Evolutionary conservation across 2,797 vertebrate genomes (phyloP), one percentile per base, ranked within the genome.

Genomic region (Myotis findleyi): DNA sequence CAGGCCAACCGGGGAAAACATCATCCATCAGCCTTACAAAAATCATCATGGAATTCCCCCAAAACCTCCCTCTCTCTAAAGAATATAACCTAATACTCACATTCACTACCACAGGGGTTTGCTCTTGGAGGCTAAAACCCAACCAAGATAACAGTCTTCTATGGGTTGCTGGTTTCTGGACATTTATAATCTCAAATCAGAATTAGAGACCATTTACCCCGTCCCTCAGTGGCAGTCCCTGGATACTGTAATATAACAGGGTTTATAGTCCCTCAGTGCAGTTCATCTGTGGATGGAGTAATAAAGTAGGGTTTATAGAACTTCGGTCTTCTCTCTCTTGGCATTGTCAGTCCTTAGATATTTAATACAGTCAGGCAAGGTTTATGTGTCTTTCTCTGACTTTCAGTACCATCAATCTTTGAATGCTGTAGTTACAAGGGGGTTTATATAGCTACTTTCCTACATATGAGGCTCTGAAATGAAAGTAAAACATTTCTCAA

Each of bases 371-470:
- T 95, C 95, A 98, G 98, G 97, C 97, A 98, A 97, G 96, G 97
- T 97, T 98, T 98, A 98, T 95, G 92, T 68, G 95, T 96, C 96
- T 98, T 96, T 96, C 95, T 97, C 96, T 72, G 95, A 95, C 95
- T 97, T 95, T 91, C 94, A 27, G 96, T 53, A 92, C 85, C 95
- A 98, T 98, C 98, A 98, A 98, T 98, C 97, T 98, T 96, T 95
- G 95, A 93, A 96, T 93, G 97, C 85, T 98, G 89, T 94, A 96
- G 95, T 97, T 98, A 98, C 93, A 83, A 73, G 94, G 93, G 90
- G 79, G 96, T 98, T 98, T 98, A 98, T 95, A 97, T 89, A 98
- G 98, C 98, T 98, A 98, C 98, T 98, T 98, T 98, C 96, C 97
- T 95, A 91, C 41, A 96, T 89, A 85, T 13, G 88, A 95, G 83